Base-by-base conservation (phyloP, 2,113 vertebrate genomes). In the Chrysochloris asiatica region DNA sequence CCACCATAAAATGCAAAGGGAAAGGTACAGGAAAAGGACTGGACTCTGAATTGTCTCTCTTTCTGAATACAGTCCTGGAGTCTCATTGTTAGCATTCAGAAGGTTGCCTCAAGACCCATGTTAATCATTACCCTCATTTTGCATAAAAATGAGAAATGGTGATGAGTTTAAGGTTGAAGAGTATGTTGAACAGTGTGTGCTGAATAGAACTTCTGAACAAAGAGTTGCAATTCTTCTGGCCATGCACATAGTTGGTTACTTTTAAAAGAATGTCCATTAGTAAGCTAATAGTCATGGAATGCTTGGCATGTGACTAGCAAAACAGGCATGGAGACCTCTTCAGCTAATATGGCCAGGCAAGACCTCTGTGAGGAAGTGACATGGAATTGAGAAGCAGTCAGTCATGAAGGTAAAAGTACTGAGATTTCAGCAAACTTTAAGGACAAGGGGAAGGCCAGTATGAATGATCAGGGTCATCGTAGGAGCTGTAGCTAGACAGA, bases 41-140 rank as follows among this genome's bases (percentile, higher is more conserved):
- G 61, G 78, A 48, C 71, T 90, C 75, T 82, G 77, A 63, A 54
- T 81, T 3, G 3, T 67, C n/a, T 56, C 47, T 80, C 54, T 80
- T 82, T 93, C 78, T 93, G 48, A 84, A 79, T 61, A 81, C n/a
- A 80, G 67, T 30, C 38, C 36, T 45, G n/a, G 65, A 69, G 38
- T 73, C 43, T 63, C 56, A 89, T 93, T 89, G 81, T 54, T 79
- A 78, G n/a, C 65, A 43, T 26, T 84, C 47, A 41, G 92, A 92
- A 91, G 73, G 21, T 90, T 5, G 0, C 54, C 63, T 85, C 69
- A 48, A 85, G 61, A 89, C 82, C 78, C 38, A 21, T 19, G 26
- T 77, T 89, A 67, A 93, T 93, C 65, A 63, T 87, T 81, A 65
- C 82, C 75, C 73, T 93, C 79, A 63, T 84, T 93, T 94, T 85